Base-by-base conservation (phyloP, 1,140 invertebrate genomes). In the Ptiloglossa arizonensis region DNA sequence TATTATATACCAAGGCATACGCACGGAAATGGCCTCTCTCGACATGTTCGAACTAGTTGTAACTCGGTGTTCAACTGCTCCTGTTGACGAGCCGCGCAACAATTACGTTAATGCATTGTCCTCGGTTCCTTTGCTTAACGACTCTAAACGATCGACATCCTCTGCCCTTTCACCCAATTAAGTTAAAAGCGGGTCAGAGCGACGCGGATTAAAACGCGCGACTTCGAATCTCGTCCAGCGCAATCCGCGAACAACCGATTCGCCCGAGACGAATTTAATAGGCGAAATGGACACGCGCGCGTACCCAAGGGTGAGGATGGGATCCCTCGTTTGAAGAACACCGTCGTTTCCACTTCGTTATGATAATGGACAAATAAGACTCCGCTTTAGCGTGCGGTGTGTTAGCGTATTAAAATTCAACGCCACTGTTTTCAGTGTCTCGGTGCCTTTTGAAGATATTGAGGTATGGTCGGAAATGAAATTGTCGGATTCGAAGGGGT, bases 41-140 rank as follows among this genome's bases (percentile, higher is more conserved):
- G 50, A 86, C 76, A 82, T 82, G 80, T 86, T 86, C 83, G 80
- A 86, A 86, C 84, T 85, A 86, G 84, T 82, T 85, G 81, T 80
- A 85, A 79, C 69, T 56, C 64, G 56, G 46, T 78, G 79, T 85
- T 85, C 79, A 75, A 73, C 80, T 76, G 68, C 67, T 57, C 82
- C 52, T 79, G 83, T 66, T 81, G 82, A 84, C 79, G 72, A 85
- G 79, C 70, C 67, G 74, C 72, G 80, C 83, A 82, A 86, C 84
- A 86, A 86, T 86, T 85, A 86, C 82, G 82, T 79, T 85, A 85
- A 86, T 86, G 84, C 80, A 85, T 85, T 86, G 83, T 86, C 74
- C 66, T 48, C 17, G 79, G 73, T 85, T 77, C 72, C 83, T 77
- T 68, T 73, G 68, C 48, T 60, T 79, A 71, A 85, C 82, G 66